Percentiles rank a stretch among this genome's conserved stretches.
phyloP scores from a whole-genome alignment of 1,140 invertebrate genomes.

The Monomorium pharaonis region DNA sequence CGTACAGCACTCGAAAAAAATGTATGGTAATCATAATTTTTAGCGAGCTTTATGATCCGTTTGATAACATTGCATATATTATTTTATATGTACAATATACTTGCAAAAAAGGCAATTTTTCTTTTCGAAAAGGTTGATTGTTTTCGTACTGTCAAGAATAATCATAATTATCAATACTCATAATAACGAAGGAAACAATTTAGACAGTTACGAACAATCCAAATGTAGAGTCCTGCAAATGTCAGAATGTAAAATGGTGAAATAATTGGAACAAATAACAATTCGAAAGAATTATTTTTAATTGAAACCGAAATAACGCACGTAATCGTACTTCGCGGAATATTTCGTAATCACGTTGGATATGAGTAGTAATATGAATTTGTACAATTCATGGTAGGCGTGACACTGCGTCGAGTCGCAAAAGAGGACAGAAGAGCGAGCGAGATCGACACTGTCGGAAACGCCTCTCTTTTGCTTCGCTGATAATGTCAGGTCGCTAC shows the following conservation, averaged over 20 bases:
- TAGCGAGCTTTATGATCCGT: neutral
- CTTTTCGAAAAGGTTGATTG: neutral
- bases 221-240: neutral
- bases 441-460: constrained; percentile 13
- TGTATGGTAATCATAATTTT: neutral
- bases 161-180: neutral
- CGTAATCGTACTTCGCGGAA: neutral
- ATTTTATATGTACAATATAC: too few relatives aligned
- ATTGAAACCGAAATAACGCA: neutral
- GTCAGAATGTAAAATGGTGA: neutral
- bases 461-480: neutral
- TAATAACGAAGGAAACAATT: neutral
- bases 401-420: constrained; percentile 69
- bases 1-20: neutral
- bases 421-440: constrained; percentile 42
- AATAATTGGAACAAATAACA: neutral
- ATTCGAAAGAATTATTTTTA: neutral
- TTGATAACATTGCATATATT: neutral
- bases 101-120: neutral
- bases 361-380: constrained; percentile 62
- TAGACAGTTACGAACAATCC: neutral
- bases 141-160: neutral
- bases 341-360: constrained; percentile 34
- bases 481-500: neutral
- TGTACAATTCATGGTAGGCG: constrained; percentile 69